Base-by-base conservation (phyloP, 2,888 invertebrate genomes). In the Nemoura dubitans region DNA sequence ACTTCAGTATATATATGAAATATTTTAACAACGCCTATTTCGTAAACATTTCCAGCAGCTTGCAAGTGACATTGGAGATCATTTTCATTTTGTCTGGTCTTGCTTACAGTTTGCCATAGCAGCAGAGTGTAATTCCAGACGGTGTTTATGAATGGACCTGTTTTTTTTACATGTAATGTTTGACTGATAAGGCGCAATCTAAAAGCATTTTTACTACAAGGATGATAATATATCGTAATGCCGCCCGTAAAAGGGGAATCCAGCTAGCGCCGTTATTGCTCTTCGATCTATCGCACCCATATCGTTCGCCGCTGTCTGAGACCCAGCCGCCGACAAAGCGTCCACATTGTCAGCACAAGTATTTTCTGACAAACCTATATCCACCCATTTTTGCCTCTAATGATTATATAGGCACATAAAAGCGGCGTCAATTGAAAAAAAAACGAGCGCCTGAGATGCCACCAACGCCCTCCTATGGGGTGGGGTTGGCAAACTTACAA, bases 371-470 rank as follows among this genome's bases (percentile, higher is more conserved):
- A 21, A 21, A 59, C 59, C 21, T 59, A 59, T 59, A 59, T 59
- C 59, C 59, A 59, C 59, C 59, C 59, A 59, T 59, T 59, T 59
- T 59, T 59, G 59, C 59, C 21, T 59, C 59, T 59, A 59, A 59
- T 59, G 59, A 59, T 59, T 59, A 59, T 59, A 59, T 59, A 59
- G 59, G 21, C 21, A 14, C 59, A 59, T 59, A 59, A 59, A 59
- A 59, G 59, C 59, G 59, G 59, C 59, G 10, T 21, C 59, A 21
- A 59, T 59, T 59, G 59, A 7, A 59, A 59, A 21, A 36, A 36
- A 36, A 36, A 1, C 59, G 21, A 59, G 14, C 59, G 59, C 21
- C 21, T 59, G 16, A 59, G 59, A 59, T 59, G 14, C 59, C 21
- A 59, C 59, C 59, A 59, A 59, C 59, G 59, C 59, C 59, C 59